Percentiles rank a stretch among this genome's conserved stretches.
These are phyloP conservation scores for Acleris cristana DNA, from an alignment of 2,888 invertebrate genomes.

Conservation along the genomic window DNA sequence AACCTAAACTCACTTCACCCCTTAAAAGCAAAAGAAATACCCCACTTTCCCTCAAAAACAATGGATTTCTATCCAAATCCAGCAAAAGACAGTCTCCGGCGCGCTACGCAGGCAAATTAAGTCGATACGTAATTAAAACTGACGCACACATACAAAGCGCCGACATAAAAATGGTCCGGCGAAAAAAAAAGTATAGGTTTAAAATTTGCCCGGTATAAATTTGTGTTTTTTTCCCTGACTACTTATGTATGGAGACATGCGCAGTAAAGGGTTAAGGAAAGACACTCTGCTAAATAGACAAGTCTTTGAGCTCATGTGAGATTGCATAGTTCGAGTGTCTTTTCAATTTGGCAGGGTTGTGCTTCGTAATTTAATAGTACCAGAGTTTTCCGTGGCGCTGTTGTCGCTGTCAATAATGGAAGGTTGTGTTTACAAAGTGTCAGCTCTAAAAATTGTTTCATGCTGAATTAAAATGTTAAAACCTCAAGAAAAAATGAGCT, in stretches of 20 bases:
- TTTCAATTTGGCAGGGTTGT: slow-evolving; percentile 47
- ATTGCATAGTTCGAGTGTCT: background rate
- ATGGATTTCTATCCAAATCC: slow-evolving; percentile 49
- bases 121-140: slow-evolving; percentile 84
- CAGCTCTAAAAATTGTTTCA: background rate
- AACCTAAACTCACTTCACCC: slow-evolving; percentile 49
- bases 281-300: slow-evolving; percentile 45
- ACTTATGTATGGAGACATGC: slow-evolving; percentile 81
- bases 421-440: slow-evolving; percentile 15
- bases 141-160: slow-evolving; percentile 81
- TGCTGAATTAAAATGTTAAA: no score
- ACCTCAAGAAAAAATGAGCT: no score
- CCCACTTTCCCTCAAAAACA: slow-evolving; percentile 39
- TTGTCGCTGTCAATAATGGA: slow-evolving; percentile 27
- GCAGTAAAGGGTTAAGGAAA: slow-evolving; percentile 79
- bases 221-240: slow-evolving; percentile 82
- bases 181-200: slow-evolving; percentile 84
- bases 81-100: slow-evolving; percentile 58
- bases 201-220: slow-evolving; percentile 84
- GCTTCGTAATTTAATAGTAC: slow-evolving; percentile 58
- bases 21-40: slow-evolving; percentile 44
- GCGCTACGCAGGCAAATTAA: slow-evolving; percentile 78
- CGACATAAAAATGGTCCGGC: slow-evolving; percentile 80
- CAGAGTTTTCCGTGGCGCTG: slow-evolving; percentile 49
- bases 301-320: background rate